phyloP scores from a whole-genome alignment of 2,888 invertebrate species.

The Noctua janthina region DNA sequence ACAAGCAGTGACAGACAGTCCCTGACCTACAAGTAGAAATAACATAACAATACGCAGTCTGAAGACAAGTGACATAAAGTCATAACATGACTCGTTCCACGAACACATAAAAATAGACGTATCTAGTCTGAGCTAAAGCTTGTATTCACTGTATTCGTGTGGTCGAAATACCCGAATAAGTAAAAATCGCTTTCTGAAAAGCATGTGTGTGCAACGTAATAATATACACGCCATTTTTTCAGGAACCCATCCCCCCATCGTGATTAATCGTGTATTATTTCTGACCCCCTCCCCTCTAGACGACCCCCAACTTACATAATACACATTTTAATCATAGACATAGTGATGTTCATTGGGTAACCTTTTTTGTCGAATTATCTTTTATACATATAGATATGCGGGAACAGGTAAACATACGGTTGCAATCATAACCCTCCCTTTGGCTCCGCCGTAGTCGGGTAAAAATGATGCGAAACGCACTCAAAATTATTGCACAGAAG shows the following conservation, averaged over 20 bases:
- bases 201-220: not conserved
- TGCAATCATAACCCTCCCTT: not conserved
- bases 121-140: conserved; percentile 11
- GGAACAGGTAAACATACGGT: not conserved
- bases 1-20: conserved; percentile 28
- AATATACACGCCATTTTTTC: too few species aligned
- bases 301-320: not conserved
- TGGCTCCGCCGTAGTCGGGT: not conserved
- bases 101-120: conserved; percentile 49
- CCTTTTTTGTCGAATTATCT: not conserved
- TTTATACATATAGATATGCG: too few species aligned
- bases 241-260: too few species aligned
- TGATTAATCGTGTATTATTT: too few species aligned
- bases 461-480: not conserved
- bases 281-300: too few species aligned
- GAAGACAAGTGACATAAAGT: conserved; percentile 47
- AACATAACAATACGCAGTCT: conserved; percentile 35
- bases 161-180: not conserved
- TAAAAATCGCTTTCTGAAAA: not conserved
- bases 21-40: conserved; percentile 36
- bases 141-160: not conserved
- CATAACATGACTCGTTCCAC: conserved; percentile 53
- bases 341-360: not conserved
- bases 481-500: not conserved
- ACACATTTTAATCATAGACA: not conserved